Base-by-base conservation (phyloP, 2,888 invertebrate genomes). In the Antheraea assamensis region DNA sequence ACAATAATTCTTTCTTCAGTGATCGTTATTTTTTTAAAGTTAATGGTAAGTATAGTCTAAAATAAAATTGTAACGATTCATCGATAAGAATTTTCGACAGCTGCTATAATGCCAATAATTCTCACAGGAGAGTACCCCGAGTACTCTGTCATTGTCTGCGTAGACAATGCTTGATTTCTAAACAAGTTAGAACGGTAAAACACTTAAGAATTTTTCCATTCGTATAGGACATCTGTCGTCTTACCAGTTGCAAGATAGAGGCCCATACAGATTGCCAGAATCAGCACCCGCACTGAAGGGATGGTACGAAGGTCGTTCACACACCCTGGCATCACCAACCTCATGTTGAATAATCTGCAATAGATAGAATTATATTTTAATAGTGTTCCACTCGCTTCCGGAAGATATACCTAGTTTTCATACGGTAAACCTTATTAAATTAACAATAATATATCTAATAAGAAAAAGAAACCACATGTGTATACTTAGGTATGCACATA, bases 221-320 rank as follows among this genome's bases (percentile, higher is more conserved):
- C 58, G 15, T 24, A 35, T 31, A 7, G 17, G 66, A 58, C 49
- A 49, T 21, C n/a, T n/a, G n/a, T n/a, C 58, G 58, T 79, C 84
- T 86, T 76, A 92, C 93, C 93, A 83, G 89, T 87, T 70, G 84
- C 77, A 2, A 93, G 80, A 72, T 92, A 93, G 0, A 89, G 78
- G 0, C 81, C 87, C 90, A 92, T 88, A 0, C 85, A 84, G 0
- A 77, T 74, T 0, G 77, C 73, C 0, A 90, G 80, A 70, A 88
- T 79, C 30, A 91, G 73, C 31, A 87, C 74, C 19, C 90, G 84
- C 42, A 92, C 80, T 3, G 80, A 81, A 0, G 91, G 92, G 72
- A 86, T 81, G 76, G 75, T 82, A 75, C 90, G 87, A 58, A 87
- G 84, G 78, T 91, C 90, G 70, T 78, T 81, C 71, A 90, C 82